Evolutionary conservation across 1,140 invertebrate species (phyloP).

Genomic region (Platorchestia sp.): DNA sequence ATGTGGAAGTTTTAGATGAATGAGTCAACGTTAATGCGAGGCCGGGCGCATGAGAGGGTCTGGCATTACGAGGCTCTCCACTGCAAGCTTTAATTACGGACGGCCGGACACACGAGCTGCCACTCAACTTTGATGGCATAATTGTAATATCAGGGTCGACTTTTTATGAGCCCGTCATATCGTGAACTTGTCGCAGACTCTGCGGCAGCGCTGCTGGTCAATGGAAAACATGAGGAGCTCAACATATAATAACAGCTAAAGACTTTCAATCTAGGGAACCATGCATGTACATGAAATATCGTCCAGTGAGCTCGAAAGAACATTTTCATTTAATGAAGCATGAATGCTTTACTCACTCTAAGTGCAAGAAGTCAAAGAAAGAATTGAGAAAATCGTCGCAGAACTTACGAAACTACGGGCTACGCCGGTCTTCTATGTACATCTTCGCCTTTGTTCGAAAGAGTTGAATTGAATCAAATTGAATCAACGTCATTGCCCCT

Average conservation of each 20-base stretch:
- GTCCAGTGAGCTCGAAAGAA: neutral
- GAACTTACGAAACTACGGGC: neutral
- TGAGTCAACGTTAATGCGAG: neutral
- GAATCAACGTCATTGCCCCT: too few species aligned
- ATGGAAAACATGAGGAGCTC: neutral
- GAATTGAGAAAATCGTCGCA: neutral
- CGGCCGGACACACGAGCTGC: neutral
- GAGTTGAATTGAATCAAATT: too few species aligned
- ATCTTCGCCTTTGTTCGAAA: too few species aligned
- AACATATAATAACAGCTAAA: neutral
- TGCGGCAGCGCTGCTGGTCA: neutral
- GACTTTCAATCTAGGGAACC: neutral
- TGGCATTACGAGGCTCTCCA: neutral
- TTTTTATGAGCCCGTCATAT: neutral
- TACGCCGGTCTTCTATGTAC: neutral
- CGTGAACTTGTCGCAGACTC: neutral
- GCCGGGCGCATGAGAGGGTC: neutral
- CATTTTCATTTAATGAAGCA: neutral
- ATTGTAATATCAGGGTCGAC: neutral
- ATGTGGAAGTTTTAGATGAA: neutral
- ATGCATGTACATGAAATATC: neutral
- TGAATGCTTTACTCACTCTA: neutral
- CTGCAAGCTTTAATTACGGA: neutral
- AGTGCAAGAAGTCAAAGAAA: neutral
- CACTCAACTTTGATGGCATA: conserved; percentile 7